Evolutionary conservation across 2,888 invertebrate species (phyloP), one percentile per base, ranked within the genome.

Genomic region (Heliconius ismenius): DNA sequence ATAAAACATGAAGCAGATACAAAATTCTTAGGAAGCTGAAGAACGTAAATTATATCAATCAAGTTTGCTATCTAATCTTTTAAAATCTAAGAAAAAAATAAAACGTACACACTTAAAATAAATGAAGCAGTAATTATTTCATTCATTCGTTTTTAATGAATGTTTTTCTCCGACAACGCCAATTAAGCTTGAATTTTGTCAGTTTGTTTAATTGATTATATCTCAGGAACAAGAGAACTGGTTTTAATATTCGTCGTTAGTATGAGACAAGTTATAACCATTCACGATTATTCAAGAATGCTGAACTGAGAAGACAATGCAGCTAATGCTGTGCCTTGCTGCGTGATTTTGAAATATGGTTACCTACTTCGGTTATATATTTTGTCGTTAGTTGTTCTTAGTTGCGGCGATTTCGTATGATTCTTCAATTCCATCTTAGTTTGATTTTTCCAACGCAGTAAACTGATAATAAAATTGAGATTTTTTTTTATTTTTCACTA

Each of bases 241-340:
- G 73, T 73, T 63, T 63, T 24, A 62, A 62, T 28, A 67, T 67
- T 43, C 26, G 24, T n/a, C 11, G 39, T 62, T 11, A 15, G 58
- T 24, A 24, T 73, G 36, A 63, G 73, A 73, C 73, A 73, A 73
- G 63, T 43, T 9, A 63, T 24, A 73, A 62, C 26, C 28, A 73
- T 73, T 73, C 73, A 73, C 39, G 36, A 70, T 70, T 70, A 73
- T 73, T 63, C 73, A 73, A 26, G 73, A 73, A 73, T 73, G 60
- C 43, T 39, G 13, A n/a, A 63, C 28, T 9, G 54, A 54, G 32
- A 32, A 36, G 32, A 73, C 43, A 70, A 36, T 70, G 58, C 28
- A 36, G 58, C n/a, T 21, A 4, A 70, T 54, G 54, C 28, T 28
- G 18, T 32, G 32, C 32, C 58, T 58, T 6, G 21, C 58, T 58